Conservation (phyloP, 2,113 vertebrate species). For the Scophthalmus maximus region DNA sequence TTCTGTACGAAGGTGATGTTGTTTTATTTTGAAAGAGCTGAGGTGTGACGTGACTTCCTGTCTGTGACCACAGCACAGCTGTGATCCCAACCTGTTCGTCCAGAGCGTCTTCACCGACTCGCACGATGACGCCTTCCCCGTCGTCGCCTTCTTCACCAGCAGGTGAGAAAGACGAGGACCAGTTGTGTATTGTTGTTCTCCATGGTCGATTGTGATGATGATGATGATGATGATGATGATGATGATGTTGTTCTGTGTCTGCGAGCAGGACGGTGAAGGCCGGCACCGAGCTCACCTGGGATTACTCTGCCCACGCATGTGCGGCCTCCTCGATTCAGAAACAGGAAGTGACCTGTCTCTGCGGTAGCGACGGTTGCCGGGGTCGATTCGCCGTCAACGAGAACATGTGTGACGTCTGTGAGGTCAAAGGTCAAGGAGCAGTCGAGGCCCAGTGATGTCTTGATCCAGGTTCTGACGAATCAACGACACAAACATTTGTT, state of each 20-base stretch:
- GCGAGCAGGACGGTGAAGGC: slow-evolving; percentile 87
- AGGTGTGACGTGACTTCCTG: neutral
- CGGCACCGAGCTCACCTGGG: slow-evolving; percentile 93
- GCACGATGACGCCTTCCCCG: slow-evolving; percentile 89
- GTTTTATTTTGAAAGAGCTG: neutral
- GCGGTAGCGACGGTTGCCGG: slow-evolving; percentile 84
- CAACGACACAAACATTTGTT: neutral
- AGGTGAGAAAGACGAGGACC: slow-evolving; percentile 79
- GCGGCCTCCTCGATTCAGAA: slow-evolving; percentile 78
- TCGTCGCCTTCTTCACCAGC: slow-evolving; percentile 94
- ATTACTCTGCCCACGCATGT: slow-evolving; percentile 84
- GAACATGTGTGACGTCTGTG: slow-evolving; percentile 33
- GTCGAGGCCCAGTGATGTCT: fast-evolving
- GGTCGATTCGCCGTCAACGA: slow-evolving; percentile 76
- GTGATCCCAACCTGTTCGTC: slow-evolving; percentile 91
- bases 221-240: too few relatives aligned
- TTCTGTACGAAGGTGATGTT: too few relatives aligned
- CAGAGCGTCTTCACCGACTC: slow-evolving; percentile 96
- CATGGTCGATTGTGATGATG: neutral
- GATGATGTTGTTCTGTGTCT: neutral
- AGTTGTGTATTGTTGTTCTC: neutral
- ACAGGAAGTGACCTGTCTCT: slow-evolving; percentile 88
- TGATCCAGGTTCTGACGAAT: neutral
- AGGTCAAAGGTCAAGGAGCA: neutral
- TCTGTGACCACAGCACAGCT: slow-evolving; percentile 88